Conservation (phyloP, 2,888 invertebrate genomes). For the Eupeodes latifasciatus region DNA sequence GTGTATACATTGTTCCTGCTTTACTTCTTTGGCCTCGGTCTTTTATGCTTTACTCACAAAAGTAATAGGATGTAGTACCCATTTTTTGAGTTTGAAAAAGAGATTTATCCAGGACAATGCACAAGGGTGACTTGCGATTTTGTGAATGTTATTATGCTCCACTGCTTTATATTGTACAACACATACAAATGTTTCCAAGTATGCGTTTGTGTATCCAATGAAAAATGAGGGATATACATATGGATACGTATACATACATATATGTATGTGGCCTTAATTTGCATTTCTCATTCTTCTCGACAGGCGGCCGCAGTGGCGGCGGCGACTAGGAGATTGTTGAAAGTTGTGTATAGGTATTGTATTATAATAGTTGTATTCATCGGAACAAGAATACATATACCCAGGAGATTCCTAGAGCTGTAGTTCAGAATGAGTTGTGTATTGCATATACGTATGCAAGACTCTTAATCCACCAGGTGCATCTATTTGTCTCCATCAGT, state of each 20-base stretch:
- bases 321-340: conserved; percentile 10
- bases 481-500: conserved; percentile 49
- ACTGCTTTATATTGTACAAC: not conserved
- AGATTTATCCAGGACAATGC: conserved; percentile 59
- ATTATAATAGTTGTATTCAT: not conserved
- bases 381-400: conserved; percentile 10
- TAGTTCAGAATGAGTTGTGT: not conserved
- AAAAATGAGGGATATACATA: not conserved
- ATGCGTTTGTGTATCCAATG: not conserved
- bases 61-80: conserved; percentile 19
- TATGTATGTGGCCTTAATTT: conserved; percentile 39
- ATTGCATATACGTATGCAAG: not conserved
- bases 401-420: not conserved
- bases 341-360: conserved; percentile 15
- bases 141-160: conserved; percentile 40
- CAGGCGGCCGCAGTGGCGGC: not conserved
- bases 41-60: conserved; percentile 14
- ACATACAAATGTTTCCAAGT: not conserved
- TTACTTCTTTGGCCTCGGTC: not conserved
- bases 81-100: conserved; percentile 47
- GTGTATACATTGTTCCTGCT: not conserved
- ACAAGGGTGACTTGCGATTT: conserved; percentile 51
- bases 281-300: conserved; percentile 51
- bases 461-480: conserved; percentile 29
- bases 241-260: not conserved